Evolutionary conservation across 2,888 invertebrate genomes (phyloP).

Genomic region (Hypomecis punctinalis): DNA sequence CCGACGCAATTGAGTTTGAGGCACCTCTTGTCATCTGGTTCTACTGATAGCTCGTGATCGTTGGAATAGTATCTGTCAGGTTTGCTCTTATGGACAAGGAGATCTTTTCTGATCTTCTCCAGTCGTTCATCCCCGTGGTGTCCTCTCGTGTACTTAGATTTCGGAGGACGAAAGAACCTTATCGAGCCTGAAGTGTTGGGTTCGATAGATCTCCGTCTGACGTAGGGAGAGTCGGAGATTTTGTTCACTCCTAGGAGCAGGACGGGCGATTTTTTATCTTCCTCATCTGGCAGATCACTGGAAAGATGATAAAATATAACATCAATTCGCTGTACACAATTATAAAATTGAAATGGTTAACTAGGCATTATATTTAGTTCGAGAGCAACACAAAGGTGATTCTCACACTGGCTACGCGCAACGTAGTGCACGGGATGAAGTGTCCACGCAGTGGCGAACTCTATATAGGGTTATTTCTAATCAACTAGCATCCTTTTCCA

Average conservation of each 20-base stretch:
- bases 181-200: conserved; percentile 73
- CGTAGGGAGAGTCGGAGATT: conserved; percentile 78
- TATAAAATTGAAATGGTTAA: neutral
- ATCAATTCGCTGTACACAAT: neutral
- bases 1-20: conserved; percentile 72
- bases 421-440: too few species aligned
- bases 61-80: conserved; percentile 77
- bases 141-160: conserved; percentile 78
- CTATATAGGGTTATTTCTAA: too few species aligned
- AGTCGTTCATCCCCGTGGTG: conserved; percentile 77
- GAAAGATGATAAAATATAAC: conserved; percentile 50
- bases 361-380: neutral
- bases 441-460: too few species aligned
- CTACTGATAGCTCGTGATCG: conserved; percentile 67
- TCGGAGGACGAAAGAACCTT: conserved; percentile 76
- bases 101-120: conserved; percentile 78
- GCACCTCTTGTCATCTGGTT: conserved; percentile 66
- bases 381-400: neutral
- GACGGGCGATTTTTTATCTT: conserved; percentile 85
- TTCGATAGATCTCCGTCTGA: conserved; percentile 73
- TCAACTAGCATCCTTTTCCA: too few species aligned
- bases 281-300: conserved; percentile 87
- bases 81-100: conserved; percentile 74
- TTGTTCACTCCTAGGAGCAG: conserved; percentile 86
- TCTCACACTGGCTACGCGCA: too few species aligned